These are phyloP conservation scores for Lepidurus couesii DNA, from an alignment of 1,140 invertebrate genomes.

Conservation along the genomic window DNA sequence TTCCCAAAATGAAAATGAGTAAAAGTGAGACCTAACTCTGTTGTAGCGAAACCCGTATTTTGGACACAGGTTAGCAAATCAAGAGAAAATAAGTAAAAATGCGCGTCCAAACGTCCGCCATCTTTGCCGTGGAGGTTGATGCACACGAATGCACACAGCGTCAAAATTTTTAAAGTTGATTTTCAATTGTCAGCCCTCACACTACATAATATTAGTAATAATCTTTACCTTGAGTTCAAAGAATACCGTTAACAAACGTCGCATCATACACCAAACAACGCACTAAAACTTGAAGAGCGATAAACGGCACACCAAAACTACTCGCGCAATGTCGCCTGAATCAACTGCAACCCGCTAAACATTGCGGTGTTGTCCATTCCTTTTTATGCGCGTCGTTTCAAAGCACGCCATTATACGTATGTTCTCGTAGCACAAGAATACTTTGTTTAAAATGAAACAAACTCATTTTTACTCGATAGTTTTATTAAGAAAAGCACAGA, in stretches of 20 bases:
- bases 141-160: not conserved
- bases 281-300: not conserved
- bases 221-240: not conserved
- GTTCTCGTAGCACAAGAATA: not conserved
- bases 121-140: constrained; percentile 12
- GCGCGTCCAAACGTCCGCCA: constrained; percentile 16
- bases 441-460: not conserved
- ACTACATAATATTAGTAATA: too few relatives aligned
- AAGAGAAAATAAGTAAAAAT: constrained; percentile 1
- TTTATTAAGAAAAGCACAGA: constrained; percentile 19
- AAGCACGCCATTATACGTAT: not conserved
- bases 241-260: not conserved
- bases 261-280: constrained; percentile 1
- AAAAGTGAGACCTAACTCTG: too few relatives aligned
- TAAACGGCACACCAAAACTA: not conserved
- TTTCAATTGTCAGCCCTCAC: not conserved
- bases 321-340: not conserved
- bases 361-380: not conserved
- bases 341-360: constrained; percentile 11
- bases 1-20: not conserved
- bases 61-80: not conserved
- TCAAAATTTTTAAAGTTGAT: not conserved
- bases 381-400: not conserved
- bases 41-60: not conserved
- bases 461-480: not conserved